Percentiles rank a stretch among this genome's conserved stretches.
These are phyloP conservation scores for Asobara japonica DNA, from an alignment of 1,140 invertebrate genomes.

Conservation along the genomic window DNA sequence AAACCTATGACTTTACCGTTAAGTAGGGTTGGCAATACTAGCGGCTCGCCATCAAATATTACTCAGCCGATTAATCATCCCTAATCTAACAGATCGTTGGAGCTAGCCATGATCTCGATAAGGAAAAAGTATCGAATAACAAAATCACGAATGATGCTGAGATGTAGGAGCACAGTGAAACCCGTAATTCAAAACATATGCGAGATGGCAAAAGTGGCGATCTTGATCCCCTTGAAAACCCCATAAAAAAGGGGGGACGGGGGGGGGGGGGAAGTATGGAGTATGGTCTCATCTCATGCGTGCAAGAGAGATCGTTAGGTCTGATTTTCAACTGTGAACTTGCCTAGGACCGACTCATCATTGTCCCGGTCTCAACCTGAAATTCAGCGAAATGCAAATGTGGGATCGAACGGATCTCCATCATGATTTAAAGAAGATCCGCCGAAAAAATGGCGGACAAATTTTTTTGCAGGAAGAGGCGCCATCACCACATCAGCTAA, in stretches of 20 bases:
- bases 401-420: slow-evolving; percentile 38
- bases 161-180: neutral
- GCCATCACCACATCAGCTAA: too few relatives aligned
- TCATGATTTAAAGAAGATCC: slow-evolving; percentile 12
- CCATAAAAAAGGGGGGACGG: neutral
- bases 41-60: neutral
- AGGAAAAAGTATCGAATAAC: slow-evolving; percentile 10
- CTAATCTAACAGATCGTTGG: slow-evolving; percentile 3
- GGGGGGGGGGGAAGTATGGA: neutral
- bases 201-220: neutral
- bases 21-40: neutral
- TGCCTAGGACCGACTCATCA: neutral
- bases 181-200: slow-evolving; percentile 15
- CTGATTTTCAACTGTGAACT: neutral
- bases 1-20: neutral
- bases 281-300: neutral
- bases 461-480: too few relatives aligned
- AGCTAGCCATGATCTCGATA: neutral
- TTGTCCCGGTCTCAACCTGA: slow-evolving; percentile 22
- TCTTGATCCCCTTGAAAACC: slow-evolving; percentile 42
- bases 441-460: neutral
- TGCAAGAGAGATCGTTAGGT: slow-evolving; percentile 1
- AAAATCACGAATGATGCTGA: slow-evolving; percentile 4
- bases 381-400: slow-evolving; percentile 42
- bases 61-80: slow-evolving; percentile 8